Base-by-base conservation (phyloP, 2,113 vertebrate species). In the Plestiodon gilberti region DNA sequence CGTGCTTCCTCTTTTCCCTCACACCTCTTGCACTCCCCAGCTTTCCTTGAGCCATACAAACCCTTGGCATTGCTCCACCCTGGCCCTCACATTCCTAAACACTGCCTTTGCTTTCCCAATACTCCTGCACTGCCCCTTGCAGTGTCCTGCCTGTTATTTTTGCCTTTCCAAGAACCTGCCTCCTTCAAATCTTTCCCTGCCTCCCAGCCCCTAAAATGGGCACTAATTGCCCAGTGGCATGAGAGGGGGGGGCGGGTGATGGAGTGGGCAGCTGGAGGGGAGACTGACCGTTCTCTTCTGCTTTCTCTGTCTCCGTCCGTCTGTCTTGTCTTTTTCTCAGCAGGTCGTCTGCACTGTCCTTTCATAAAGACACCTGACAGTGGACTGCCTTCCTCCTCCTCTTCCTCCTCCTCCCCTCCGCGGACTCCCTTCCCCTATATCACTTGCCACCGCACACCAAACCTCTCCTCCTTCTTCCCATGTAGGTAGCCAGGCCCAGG, bases 301-400 rank as follows among this genome's bases (percentile, higher is more conserved):
- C 93, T 97, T 93, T 97, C 95, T 97, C 94, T 97, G 89, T 96
- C 90, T 92, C 81, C 35, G 74, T 94, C 94, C 1, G 94, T 95
- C 94, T 1, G 93, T 96, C 94, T 90, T 94, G 96, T 95, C 96
- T 96, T 96, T 93, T 97, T 96, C 93, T 97, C 82, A 55, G 95
- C 97, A 99, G 98, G 98, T 98, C 98, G 98, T 93, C 97, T 98
- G 98, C 97, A 98, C 98, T 99, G 98, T 97, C 98, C 98, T 84
- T 99, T 99, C 98, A 98, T 99, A 97, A 98, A 96, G 98, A 98
- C 98, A 97, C 98, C 98, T 97, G 98, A 98, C 98, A 98, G 97
- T 97, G 96, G 95, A 95, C 96, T 93, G 78, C 96, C 96, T 96
- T 97, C 96, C 91, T 97, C 96, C 86, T 97, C 96, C 89, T 97